These are phyloP conservation scores for Connochaetes taurinus DNA, from an alignment of 2,113 vertebrate genomes.

Conservation along the genomic window DNA sequence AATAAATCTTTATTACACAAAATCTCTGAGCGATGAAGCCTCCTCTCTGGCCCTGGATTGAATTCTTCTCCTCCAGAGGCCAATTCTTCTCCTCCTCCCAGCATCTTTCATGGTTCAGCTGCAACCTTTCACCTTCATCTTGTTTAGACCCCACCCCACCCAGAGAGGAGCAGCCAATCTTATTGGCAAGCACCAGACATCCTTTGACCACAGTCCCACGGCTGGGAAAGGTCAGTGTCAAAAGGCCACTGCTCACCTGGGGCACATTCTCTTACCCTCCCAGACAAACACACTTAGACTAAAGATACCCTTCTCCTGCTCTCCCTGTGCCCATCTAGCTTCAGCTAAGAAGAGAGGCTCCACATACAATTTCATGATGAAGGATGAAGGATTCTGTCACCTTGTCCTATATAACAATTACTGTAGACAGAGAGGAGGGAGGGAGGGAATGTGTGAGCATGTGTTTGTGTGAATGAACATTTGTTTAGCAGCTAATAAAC, in stretches of 20 bases:
- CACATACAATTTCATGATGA: background rate
- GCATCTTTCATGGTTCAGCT: background rate
- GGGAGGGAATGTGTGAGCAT: background rate
- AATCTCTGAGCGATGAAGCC: background rate
- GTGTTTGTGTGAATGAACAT: background rate
- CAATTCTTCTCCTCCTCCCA: background rate
- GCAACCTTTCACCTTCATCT: background rate
- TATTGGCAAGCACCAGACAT: background rate
- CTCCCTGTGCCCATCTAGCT: background rate
- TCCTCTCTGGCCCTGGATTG: background rate
- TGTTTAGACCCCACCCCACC: background rate
- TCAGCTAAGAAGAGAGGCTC: background rate
- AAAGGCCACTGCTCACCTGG: background rate
- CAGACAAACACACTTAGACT: background rate
- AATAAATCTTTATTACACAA: background rate
- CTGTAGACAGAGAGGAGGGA: background rate
- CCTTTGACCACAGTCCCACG: background rate
- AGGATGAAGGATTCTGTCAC: background rate
- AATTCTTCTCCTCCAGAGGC: background rate
- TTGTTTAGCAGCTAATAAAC: background rate
- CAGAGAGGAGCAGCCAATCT: background rate
- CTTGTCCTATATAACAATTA: background rate
- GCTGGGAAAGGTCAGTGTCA: background rate
- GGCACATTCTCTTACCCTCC: background rate
- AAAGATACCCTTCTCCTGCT: background rate